Percentiles rank a stretch among this genome's conserved stretches.
These are phyloP conservation scores for Gouania willdenowi DNA, from an alignment of 2,797 vertebrate genomes.

Conservation along the genomic window DNA sequence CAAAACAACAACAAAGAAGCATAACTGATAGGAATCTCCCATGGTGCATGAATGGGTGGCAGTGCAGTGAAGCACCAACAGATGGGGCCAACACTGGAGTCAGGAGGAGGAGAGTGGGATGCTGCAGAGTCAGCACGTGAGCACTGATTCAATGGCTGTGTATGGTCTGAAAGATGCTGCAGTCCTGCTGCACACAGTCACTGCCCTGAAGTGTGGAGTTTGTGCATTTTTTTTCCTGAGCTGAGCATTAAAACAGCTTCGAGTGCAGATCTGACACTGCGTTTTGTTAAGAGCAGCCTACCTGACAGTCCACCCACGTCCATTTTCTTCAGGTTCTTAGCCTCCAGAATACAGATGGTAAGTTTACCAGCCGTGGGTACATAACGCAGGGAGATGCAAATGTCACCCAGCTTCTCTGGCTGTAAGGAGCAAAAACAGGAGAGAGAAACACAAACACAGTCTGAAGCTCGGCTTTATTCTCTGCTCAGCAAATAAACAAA, in stretches of 20 bases:
- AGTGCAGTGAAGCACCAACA: conserved; percentile 49
- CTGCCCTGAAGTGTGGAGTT: no score
- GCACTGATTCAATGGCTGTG: conserved; percentile 45
- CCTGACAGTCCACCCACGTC: conserved; percentile 96
- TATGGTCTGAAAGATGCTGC: conserved; percentile 24
- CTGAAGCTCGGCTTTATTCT: not conserved
- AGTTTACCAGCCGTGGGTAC: conserved; percentile 96
- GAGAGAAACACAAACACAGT: conserved; percentile 11
- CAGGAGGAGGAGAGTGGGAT: conserved; percentile 3
- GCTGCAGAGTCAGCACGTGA: conserved; percentile 68
- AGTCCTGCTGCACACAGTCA: conserved; percentile 13
- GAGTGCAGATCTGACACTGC: conserved; percentile 3
- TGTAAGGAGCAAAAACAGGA: conserved; percentile 3
- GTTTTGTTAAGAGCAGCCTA: conserved; percentile 31
- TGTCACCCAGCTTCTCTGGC: conserved; percentile 97
- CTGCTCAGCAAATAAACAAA: not conserved
- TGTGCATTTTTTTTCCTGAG: not conserved
- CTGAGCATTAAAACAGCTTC: not conserved
- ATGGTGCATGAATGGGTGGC: conserved; percentile 19
- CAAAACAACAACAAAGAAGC: not conserved
- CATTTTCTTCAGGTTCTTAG: conserved; percentile 99
- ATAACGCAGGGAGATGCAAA: conserved; percentile 95
- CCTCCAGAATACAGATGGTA: conserved; percentile 95
- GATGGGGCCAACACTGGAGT: conserved; percentile 54
- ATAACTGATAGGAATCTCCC: not conserved